Evolutionary conservation across 2,113 vertebrate species (phyloP).

Genomic region (Heloderma charlesbogerti): DNA sequence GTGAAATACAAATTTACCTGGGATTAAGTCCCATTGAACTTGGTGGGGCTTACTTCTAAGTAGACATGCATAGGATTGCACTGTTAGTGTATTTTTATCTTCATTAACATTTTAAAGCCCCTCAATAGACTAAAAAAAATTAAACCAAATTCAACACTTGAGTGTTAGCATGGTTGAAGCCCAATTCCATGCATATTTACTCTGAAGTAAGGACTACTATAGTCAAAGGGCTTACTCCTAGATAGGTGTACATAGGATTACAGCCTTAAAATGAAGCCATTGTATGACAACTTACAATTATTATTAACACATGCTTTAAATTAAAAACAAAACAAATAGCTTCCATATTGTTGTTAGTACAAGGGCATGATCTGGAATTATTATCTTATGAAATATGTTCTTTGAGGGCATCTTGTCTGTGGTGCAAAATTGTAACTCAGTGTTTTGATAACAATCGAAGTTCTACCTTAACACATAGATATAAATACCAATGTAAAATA

Average conservation of each 20-base stretch:
- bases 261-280: background rate
- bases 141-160: no score
- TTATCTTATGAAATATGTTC: background rate
- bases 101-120: background rate
- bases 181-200: background rate
- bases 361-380: background rate
- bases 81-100: background rate
- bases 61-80: background rate
- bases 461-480: background rate
- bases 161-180: background rate
- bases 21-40: background rate
- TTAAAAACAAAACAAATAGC: background rate
- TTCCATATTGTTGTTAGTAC: background rate
- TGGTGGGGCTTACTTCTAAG: background rate
- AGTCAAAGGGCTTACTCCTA: background rate
- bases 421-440: background rate
- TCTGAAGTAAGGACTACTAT: background rate
- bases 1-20: background rate
- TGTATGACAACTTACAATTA: background rate
- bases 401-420: background rate
- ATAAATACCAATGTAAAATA: background rate
- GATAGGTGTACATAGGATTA: background rate
- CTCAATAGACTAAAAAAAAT: background rate
- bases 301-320: background rate
- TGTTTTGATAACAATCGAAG: background rate